These are phyloP conservation scores for Saturnia japonica DNA, from an alignment of 2,888 invertebrate species.

Conservation along the genomic window DNA sequence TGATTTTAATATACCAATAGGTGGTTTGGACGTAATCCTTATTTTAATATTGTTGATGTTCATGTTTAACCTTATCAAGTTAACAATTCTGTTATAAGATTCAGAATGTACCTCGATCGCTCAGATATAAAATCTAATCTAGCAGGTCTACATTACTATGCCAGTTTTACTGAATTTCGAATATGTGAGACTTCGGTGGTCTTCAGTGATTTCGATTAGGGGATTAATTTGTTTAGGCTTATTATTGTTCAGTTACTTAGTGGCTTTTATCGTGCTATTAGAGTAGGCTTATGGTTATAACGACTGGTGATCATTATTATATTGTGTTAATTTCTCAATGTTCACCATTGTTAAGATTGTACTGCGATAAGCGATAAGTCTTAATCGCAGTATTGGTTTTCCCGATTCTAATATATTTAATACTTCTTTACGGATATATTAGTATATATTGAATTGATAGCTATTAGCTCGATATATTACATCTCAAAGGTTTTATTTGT, in stretches of 20 bases:
- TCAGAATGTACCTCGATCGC: too few relatives aligned
- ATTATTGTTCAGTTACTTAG: background rate
- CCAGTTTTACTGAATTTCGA: background rate
- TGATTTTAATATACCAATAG: background rate
- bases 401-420: too few relatives aligned
- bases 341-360: background rate
- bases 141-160: background rate
- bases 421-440: too few relatives aligned
- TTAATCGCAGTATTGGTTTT: background rate
- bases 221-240: background rate
- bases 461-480: slow-evolving; percentile 32
- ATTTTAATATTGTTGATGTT: too few relatives aligned
- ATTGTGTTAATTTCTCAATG: background rate
- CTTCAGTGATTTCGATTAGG: background rate
- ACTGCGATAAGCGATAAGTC: background rate
- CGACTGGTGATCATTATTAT: background rate
- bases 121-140: too few relatives aligned
- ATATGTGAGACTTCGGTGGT: too few relatives aligned
- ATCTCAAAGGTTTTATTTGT: too few relatives aligned
- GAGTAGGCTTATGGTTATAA: too few relatives aligned
- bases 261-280: background rate
- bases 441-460: slow-evolving; percentile 36
- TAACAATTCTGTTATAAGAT: too few relatives aligned
- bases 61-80: too few relatives aligned
- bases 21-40: slow-evolving; percentile 14